Conservation (phyloP, 2,113 vertebrate genomes). For the Laticauda colubrina region DNA sequence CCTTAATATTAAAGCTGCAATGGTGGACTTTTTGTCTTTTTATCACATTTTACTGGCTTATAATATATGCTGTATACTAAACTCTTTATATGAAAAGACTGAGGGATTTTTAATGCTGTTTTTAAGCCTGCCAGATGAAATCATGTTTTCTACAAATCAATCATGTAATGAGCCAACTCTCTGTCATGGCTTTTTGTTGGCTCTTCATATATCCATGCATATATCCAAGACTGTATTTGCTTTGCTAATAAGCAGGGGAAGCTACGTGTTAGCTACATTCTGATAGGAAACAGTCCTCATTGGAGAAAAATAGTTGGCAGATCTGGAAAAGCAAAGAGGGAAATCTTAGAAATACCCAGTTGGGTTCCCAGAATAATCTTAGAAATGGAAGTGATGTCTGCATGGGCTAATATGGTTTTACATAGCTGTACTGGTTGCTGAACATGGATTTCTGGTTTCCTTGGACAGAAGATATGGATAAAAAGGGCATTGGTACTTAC, state of each 20-base stretch:
- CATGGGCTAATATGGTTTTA: not conserved
- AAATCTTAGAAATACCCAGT: not conserved
- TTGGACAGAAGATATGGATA: not conserved
- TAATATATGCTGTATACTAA: slow-evolving; percentile 42
- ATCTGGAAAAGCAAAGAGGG: not conserved
- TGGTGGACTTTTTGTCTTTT: slow-evolving; percentile 59
- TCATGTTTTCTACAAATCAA: slow-evolving; percentile 33
- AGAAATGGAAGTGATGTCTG: not conserved
- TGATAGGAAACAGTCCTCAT: not conserved
- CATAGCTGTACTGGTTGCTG: not conserved
- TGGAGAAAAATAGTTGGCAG: not conserved
- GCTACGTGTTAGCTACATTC: not conserved
- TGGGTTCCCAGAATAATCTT: not conserved
- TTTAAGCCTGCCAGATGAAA: slow-evolving; percentile 13
- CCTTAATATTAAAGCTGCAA: slow-evolving; percentile 42
- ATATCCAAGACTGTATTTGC: not conserved
- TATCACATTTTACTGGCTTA: slow-evolving; percentile 57
- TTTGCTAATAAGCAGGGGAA: not conserved
- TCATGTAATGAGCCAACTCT: not conserved
- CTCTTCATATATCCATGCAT: not conserved
- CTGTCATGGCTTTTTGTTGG: not conserved
- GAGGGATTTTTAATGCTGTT: not conserved
- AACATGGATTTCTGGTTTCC: not conserved
- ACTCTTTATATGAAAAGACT: not conserved
- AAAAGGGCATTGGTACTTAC: too few species aligned